Base-by-base conservation (phyloP, 2,888 invertebrate genomes). In the Acrocera orbiculus region DNA sequence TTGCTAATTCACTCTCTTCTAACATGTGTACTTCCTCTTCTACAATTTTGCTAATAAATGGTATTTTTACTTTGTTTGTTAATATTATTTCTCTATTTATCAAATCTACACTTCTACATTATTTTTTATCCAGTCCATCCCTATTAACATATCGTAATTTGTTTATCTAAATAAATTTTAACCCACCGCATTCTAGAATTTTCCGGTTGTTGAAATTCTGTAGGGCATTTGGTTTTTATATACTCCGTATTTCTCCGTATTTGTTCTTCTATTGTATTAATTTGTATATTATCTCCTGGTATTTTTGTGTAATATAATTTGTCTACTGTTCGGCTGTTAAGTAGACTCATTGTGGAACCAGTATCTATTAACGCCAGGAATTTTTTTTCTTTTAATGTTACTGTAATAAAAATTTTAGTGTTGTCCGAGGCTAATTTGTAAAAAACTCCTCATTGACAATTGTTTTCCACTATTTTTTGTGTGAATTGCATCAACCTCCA, bases 71-170 rank as follows among this genome's bases (percentile, higher is more conserved):
- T n/a, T n/a, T n/a, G n/a, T n/a, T n/a, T n/a, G n/a, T n/a, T n/a
- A n/a, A n/a, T n/a, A n/a, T n/a, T n/a, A n/a, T n/a, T n/a, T n/a
- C n/a, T n/a, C n/a, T n/a, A n/a, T n/a, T n/a, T n/a, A n/a, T n/a
- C n/a, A n/a, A n/a, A n/a, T n/a, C n/a, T n/a, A n/a, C 8, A 31
- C 17, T 27, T 25, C 33, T 11, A 37, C 28, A 27, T 39, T 34
- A n/a, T 32, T 39, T 16, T 27, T 20, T 7, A 30, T 11, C 26
- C 35, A 30, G 7, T 35, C 27, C 35, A 36, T 36, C n/a, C 29
- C 36, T 11, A 36, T 32, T n/a, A 36, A 24, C 17, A 36, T 24
- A 28, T 32, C 36, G 17, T 35, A 35, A n/a, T n/a, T 27, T 30
- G 30, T 36, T 36, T 32, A 27, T 35, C 27, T 31, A 24, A 26